These are phyloP conservation scores for Malacoraja senta DNA, from an alignment of 2,797 vertebrate genomes.

Conservation along the genomic window DNA sequence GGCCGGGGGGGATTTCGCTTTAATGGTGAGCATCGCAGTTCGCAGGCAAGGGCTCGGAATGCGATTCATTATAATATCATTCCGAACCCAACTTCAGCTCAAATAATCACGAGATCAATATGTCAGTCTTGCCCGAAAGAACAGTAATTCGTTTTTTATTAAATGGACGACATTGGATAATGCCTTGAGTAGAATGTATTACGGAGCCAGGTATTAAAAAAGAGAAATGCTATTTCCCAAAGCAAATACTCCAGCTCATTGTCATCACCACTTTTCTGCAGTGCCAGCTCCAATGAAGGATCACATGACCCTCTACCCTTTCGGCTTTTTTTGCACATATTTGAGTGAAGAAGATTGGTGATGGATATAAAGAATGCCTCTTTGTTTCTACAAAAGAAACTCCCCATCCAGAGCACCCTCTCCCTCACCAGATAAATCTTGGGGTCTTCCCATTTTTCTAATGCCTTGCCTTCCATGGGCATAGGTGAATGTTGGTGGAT, in stretches of 20 bases:
- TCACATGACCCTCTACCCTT: background rate
- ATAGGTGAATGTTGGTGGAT: too few species aligned
- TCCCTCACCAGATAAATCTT: too few species aligned
- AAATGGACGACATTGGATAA: constrained; percentile 16
- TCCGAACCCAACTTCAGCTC: background rate
- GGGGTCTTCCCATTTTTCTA: too few species aligned
- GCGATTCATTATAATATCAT: background rate
- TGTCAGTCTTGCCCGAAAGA: background rate
- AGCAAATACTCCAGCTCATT: background rate
- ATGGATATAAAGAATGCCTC: background rate
- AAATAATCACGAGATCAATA: background rate
- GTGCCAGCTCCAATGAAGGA: background rate
- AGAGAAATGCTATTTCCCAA: constrained; percentile 8
- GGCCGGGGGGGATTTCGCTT: background rate
- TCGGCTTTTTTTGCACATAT: background rate
- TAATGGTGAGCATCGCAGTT: background rate
- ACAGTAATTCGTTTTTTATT: background rate
- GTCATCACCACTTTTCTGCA: background rate
- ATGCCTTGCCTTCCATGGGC: too few species aligned
- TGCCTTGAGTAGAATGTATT: constrained; percentile 24
- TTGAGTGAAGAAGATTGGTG: background rate
- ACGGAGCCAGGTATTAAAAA: background rate
- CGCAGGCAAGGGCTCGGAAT: background rate
- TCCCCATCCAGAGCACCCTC: background rate
- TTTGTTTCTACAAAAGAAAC: background rate